Conservation (phyloP, 1,140 invertebrate species). For the Drosophila nigrodunni region DNA sequence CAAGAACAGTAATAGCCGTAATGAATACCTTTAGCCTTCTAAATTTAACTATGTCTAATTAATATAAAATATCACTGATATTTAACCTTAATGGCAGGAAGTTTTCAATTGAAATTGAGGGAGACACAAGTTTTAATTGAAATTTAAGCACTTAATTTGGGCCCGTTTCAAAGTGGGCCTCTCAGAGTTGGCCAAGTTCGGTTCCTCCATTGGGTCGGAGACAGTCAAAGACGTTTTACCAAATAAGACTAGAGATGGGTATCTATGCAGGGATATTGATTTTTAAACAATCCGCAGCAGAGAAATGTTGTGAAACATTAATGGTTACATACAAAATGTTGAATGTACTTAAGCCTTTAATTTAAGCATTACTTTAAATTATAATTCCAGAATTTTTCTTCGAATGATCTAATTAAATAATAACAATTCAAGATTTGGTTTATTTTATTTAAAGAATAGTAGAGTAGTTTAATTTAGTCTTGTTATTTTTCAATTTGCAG, state of each 20-base stretch:
- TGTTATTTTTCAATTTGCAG: too few relatives aligned
- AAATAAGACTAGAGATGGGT: constrained; percentile 1
- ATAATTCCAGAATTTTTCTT: too few relatives aligned
- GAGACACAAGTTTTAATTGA: constrained; percentile 74
- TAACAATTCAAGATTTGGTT: too few relatives aligned
- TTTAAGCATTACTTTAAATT: too few relatives aligned
- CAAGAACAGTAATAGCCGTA: constrained; percentile 9
- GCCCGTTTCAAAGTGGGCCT: constrained; percentile 27
- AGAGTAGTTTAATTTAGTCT: too few relatives aligned
- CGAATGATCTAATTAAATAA: too few relatives aligned
- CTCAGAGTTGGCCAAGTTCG: constrained; percentile 5
- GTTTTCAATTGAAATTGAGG: constrained; percentile 40
- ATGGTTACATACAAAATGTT: too few relatives aligned
- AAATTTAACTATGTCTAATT: constrained; percentile 70
- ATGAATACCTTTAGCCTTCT: constrained; percentile 36
- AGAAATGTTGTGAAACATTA: too few relatives aligned
- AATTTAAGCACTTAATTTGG: constrained; percentile 79
- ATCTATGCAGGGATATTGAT: too few relatives aligned
- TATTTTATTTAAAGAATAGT: too few relatives aligned
- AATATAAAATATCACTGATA: constrained; percentile 69
- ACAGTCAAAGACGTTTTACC: constrained; percentile 11
- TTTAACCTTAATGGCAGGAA: constrained; percentile 63
- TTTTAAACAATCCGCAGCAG: too few relatives aligned
- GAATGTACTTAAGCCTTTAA: too few relatives aligned
- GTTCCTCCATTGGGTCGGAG: neutral